Evolutionary conservation across 2,797 vertebrate species (phyloP), one percentile per base, ranked within the genome.

Genomic region (Neopelma chrysocephalum): DNA sequence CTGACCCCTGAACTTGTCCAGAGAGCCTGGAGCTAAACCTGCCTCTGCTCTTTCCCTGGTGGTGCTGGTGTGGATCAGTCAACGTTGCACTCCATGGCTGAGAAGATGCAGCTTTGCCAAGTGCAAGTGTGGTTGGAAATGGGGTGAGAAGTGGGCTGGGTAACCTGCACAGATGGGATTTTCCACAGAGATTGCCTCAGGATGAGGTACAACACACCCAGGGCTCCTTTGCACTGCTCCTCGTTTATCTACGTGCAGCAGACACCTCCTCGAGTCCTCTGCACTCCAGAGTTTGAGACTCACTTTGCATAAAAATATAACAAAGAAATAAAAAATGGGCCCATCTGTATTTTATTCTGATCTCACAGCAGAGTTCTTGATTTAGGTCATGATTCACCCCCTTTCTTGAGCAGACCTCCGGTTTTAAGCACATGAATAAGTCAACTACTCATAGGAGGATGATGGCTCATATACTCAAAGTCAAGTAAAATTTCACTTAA

Each of bases 391-490:
- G 86, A 91, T 77, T 95, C 88, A 94, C 61, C 11, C 45, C 11
- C 27, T 73, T 91, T 34, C 89, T 64, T 58, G 68, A 75, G 65
- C 1, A 90, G 76, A 34, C 34, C 77, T 81, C 53, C 57, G 36
- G 14, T 80, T 96, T 90, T 91, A 94, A 83, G 76, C 53, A 64
- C 40, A 78, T 82, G 75, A 93, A 56, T 88, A 86, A 93, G 51
- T 58, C 47, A 70, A 8, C 48, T 29, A 23, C n/a, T 88, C 57
- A 75, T 2, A 66, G 60, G 48, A 82, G 36, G 38, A 56, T 70
- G 60, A 77, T 34, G 6, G 25, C 58, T 83, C 61, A 32, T 57
- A n/a, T 9, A 10, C 18, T 54, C 48, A 34, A 53, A 76, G n/a
- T 60, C 50, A 81, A 76, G 40, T 19, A 58, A 87, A 72, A 60